Evolutionary conservation across 2,888 invertebrate species (phyloP), one percentile per base, ranked within the genome.

Genomic region (Minunthozetes semirufus): DNA sequence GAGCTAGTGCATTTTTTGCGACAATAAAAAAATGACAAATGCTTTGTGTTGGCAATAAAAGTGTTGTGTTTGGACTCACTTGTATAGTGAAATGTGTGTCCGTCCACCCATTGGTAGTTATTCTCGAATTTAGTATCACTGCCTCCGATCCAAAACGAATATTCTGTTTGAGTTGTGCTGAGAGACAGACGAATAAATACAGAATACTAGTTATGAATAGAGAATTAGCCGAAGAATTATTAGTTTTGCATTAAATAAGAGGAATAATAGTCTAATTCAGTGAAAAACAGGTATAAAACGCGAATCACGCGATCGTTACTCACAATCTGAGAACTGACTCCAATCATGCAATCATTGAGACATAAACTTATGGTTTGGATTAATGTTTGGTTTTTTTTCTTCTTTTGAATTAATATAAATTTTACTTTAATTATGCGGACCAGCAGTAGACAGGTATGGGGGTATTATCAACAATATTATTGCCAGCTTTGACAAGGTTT

Each of bases 61-160:
- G 48, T 53, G 19, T 29, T 59, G 11, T n/a, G 11, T 63, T 33
- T 38, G 50, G 76, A 87, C 89, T 89, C 83, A 92, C 92, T 89
- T 80, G 89, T 87, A 80, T 88, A 91, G 53, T 88, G 87, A 82
- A 91, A 90, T 15, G 88, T 88, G 74, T 88, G 85, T 50, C 89
- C 89, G 81, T 90, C 89, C 0, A 89, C 87, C 92, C 92, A 92
- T 74, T 88, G 87, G 84, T 90, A 92, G 82, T 90, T 89, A 46
- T 90, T 90, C 81, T 92, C 92, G 80, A 89, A 88, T 61, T 87
- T 86, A 78, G 87, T 86, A 81, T 92, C 91, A 0, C 90, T 89
- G 0, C 90, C 91, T 42, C 92, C 91, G 61, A 92, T 88, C 92
- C 92, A 92, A 83, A 89, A 90, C 1, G 77, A 76, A 61, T 73